Base-by-base conservation (phyloP, 2,888 invertebrate genomes). In the Mechanitis mazaeus region DNA sequence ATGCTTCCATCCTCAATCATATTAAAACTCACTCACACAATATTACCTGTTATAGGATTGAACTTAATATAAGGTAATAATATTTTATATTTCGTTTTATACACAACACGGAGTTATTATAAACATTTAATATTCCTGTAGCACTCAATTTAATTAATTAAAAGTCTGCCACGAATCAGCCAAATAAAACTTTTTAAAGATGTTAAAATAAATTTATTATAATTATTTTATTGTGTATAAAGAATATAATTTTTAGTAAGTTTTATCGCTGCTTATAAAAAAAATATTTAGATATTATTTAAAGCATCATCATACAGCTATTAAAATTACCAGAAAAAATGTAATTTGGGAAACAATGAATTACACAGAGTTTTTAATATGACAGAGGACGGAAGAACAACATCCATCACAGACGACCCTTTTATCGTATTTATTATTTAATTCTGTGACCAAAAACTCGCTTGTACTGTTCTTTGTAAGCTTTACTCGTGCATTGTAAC, bases 1-100 rank as follows among this genome's bases (percentile, higher is more conserved):
- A 54, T 68, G 67, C 66, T 69, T 70, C 72, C 73, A 70, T 62
- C 70, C 68, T 68, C 63, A 62, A 54, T 65, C 63, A 65, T 67
- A 65, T 67, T 61, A 65, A 53, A 59, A 56, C 53, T 56, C 56
- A 61, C 64, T 12, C 12, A 45, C 45, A n/a, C 45, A 45, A 45
- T 45, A 45, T 3, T 3, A 45, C n/a, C 45, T 1, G 5, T n/a
- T n/a, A 45, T 2, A n/a, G n/a, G 45, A 45, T 45, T 45, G 45
- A 45, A 20, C 20, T 20, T 20, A 20, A 20, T 45, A n/a, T 45
- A 20, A 11, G n/a, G 11, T 5, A 45, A 11, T 11, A 45, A 45
- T 45, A 45, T n/a, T 45, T 2, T n/a, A 45, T 45, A n/a, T n/a
- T 45, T n/a, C 11, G 6, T n/a, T n/a, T n/a, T n/a, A 45, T 11